Percentiles rank a stretch among this genome's conserved stretches.
phyloP scores from a whole-genome alignment of 2,113 vertebrate genomes.

The Nipponia nippon region DNA sequence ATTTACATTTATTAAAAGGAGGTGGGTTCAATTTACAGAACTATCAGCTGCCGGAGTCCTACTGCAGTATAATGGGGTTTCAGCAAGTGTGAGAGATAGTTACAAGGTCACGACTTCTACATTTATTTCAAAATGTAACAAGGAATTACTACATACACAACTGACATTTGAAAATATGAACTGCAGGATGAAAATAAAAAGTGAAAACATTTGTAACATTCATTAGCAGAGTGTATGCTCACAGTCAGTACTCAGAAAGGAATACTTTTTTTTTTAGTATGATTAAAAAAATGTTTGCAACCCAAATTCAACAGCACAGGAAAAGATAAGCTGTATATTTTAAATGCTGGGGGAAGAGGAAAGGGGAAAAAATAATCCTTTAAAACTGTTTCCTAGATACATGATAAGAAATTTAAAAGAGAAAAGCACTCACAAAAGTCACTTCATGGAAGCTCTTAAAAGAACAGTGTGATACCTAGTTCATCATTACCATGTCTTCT shows the following conservation, averaged over 20 bases:
- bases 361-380: neutral
- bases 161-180: neutral
- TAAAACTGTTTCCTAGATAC: neutral
- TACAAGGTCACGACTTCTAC: constrained; percentile 58
- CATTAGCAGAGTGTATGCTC: neutral
- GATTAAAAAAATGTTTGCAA: neutral
- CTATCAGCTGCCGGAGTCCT: constrained; percentile 26
- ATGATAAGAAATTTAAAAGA: neutral
- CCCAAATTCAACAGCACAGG: neutral
- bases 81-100: neutral
- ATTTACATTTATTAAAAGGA: neutral
- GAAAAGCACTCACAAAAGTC: constrained; percentile 9
- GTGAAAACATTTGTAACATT: neutral
- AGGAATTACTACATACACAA: neutral
- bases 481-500: constrained; percentile 4
- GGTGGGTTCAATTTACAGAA: neutral
- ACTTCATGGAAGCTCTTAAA: neutral
- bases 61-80: constrained; percentile 48
- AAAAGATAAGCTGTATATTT: neutral
- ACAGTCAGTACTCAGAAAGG: neutral
- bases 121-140: constrained; percentile 36
- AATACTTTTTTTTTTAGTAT: neutral
- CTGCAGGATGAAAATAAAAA: neutral
- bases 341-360: neutral
- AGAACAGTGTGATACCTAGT: neutral